Evolutionary conservation across 2,888 invertebrate genomes (phyloP).

Genomic region (Melanostoma scalare): DNA sequence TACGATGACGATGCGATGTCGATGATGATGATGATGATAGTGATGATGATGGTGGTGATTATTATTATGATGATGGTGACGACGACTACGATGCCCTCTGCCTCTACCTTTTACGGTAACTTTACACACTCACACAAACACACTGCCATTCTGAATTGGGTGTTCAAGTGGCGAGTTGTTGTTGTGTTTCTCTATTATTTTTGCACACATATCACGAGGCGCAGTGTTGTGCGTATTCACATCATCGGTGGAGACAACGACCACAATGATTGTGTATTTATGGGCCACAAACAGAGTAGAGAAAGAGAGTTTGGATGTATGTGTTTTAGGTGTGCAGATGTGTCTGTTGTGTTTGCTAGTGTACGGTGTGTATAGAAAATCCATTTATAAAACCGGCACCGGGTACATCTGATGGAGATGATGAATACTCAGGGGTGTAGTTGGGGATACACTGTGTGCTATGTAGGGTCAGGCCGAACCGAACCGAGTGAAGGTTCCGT

Average conservation of each 20-base stretch:
- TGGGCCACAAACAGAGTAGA: too few species aligned
- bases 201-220: slow-evolving; percentile 49
- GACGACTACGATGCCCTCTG: slow-evolving; percentile 33
- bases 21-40: background rate
- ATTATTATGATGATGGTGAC: slow-evolving; percentile 4
- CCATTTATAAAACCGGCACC: slow-evolving; percentile 65
- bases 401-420: slow-evolving; percentile 17
- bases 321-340: slow-evolving; percentile 35
- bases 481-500: too few species aligned
- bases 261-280: background rate
- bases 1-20: slow-evolving; percentile 19
- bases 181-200: slow-evolving; percentile 44
- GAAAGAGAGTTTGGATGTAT: slow-evolving; percentile 2
- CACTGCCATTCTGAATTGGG: slow-evolving; percentile 20
- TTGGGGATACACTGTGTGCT: slow-evolving; percentile 28
- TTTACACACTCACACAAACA: slow-evolving; percentile 8
- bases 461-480: slow-evolving; percentile 36
- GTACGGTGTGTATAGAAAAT: slow-evolving; percentile 60
- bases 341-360: slow-evolving; percentile 12
- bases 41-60: slow-evolving; percentile 16
- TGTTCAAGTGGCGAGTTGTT: slow-evolving; percentile 23
- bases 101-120: background rate
- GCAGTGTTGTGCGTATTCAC: slow-evolving; percentile 32
- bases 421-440: slow-evolving; percentile 55
- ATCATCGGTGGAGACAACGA: slow-evolving; percentile 1